These are phyloP conservation scores for Ophion ellenae DNA, from an alignment of 2,888 invertebrate genomes.

Conservation along the genomic window DNA sequence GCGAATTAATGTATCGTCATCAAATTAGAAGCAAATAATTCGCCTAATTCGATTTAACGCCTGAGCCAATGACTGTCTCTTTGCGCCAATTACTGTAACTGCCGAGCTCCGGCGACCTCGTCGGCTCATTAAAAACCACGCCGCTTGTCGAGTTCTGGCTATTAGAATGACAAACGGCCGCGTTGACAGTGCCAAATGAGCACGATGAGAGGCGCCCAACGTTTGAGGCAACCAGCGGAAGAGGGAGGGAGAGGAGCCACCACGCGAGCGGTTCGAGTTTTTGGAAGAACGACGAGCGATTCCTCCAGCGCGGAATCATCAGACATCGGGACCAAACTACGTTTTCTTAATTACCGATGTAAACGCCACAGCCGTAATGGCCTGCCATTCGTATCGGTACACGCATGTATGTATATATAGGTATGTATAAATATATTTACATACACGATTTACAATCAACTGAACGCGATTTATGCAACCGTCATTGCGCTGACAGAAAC, in stretches of 20 bases:
- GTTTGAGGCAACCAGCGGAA: conserved; percentile 44
- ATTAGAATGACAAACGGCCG: conserved; percentile 82
- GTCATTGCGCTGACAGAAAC: too few relatives aligned
- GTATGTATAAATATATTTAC: conserved; percentile 15
- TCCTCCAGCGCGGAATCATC: conserved; percentile 38
- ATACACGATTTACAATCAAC: not conserved
- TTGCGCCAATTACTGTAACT: conserved; percentile 22
- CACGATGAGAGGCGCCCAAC: conserved; percentile 74
- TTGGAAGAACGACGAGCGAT: conserved; percentile 41
- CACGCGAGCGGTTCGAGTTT: conserved; percentile 19
- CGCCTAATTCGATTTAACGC: conserved; percentile 7
- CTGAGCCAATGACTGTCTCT: conserved; percentile 12
- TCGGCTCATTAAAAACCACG: conserved; percentile 58
- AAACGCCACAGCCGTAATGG: conserved; percentile 20
- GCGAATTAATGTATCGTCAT: not conserved
- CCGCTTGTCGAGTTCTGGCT: conserved; percentile 72
- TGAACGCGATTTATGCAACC: not conserved
- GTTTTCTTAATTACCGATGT: conserved; percentile 60
- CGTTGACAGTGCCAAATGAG: conserved; percentile 82
- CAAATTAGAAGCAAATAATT: conserved; percentile 4
- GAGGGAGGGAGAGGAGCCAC: conserved; percentile 8
- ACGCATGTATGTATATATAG: not conserved
- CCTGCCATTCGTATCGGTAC: not conserved
- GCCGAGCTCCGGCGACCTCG: conserved; percentile 29
- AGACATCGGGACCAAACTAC: conserved; percentile 40